These are phyloP conservation scores for Rhagoletis zephyria DNA, from an alignment of 1,140 invertebrate species.

Conservation along the genomic window DNA sequence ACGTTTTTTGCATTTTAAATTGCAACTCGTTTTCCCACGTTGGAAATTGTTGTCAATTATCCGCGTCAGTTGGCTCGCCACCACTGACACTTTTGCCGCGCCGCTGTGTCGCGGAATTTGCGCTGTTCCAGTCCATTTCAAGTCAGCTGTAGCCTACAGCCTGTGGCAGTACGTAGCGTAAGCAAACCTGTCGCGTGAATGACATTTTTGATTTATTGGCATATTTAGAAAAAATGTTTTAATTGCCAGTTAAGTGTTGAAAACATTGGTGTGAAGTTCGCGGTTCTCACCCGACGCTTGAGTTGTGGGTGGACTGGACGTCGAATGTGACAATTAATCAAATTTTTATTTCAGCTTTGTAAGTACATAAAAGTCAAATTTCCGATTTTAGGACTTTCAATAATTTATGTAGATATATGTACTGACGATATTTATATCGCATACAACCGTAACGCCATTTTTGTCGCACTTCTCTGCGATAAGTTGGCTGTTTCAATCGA, in stretches of 20 bases:
- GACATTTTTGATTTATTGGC: slow-evolving; percentile 52
- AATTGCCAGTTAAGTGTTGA: slow-evolving; percentile 47
- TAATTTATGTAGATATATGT: not conserved
- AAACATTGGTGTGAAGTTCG: slow-evolving; percentile 51
- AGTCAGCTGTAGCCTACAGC: slow-evolving; percentile 39
- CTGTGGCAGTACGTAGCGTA: not conserved
- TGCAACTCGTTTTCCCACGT: slow-evolving; percentile 46
- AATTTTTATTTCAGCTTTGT: not conserved
- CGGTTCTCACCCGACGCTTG: not conserved
- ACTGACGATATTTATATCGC: no score
- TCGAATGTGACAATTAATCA: slow-evolving; percentile 26
- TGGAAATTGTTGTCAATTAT: slow-evolving; percentile 50
- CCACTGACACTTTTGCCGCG: slow-evolving; percentile 37
- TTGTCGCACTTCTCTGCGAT: no score
- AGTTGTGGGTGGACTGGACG: not conserved
- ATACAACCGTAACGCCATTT: no score
- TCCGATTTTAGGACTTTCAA: not conserved
- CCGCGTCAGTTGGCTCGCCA: slow-evolving; percentile 39
- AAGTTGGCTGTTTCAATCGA: no score
- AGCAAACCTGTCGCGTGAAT: slow-evolving; percentile 19
- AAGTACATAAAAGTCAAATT: not conserved
- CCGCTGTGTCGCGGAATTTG: slow-evolving; percentile 41
- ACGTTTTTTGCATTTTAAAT: not conserved
- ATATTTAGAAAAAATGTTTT: slow-evolving; percentile 51
- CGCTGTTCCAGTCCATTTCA: not conserved